Percentiles rank a stretch among this genome's conserved stretches.
Evolutionary conservation across 2,797 vertebrate genomes (phyloP).

Genomic region (Mionectes olivaceus): DNA sequence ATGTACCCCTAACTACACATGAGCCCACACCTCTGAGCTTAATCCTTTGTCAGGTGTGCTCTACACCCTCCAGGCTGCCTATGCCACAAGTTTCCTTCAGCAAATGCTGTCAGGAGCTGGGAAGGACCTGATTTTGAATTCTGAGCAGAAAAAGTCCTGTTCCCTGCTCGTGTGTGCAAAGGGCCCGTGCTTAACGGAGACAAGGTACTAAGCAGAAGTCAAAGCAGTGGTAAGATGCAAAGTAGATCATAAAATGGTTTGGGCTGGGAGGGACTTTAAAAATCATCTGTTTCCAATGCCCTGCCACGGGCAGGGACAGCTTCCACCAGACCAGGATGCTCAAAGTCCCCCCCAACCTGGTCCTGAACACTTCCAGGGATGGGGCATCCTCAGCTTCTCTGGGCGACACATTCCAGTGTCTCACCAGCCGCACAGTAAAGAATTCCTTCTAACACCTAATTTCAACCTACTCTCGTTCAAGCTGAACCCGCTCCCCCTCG

Average conservation of each 20-base stretch:
- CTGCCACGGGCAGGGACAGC: neutral
- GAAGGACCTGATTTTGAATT: neutral
- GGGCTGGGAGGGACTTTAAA: neutral
- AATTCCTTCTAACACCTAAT: neutral
- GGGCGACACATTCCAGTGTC: neutral
- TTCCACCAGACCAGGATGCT: rapidly evolving
- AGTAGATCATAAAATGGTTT: neutral
- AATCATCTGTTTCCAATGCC: rapidly evolving
- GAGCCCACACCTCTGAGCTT: neutral
- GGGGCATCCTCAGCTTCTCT: neutral
- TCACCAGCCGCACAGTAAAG: neutral
- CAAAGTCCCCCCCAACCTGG: rapidly evolving
- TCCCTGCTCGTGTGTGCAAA: neutral
- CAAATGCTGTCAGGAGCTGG: neutral
- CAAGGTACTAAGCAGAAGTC: neutral
- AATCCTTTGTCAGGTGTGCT: neutral
- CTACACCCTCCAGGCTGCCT: neutral
- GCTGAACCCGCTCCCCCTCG: neutral
- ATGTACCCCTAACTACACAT: rapidly evolving
- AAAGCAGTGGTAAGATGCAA: rapidly evolving
- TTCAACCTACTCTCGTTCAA: neutral
- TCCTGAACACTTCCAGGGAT: neutral
- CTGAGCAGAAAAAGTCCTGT: rapidly evolving
- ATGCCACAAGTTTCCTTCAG: rapidly evolving
- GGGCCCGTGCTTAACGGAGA: neutral